Base-by-base conservation (phyloP, 2,113 vertebrate species). In the Centropristis striata region DNA sequence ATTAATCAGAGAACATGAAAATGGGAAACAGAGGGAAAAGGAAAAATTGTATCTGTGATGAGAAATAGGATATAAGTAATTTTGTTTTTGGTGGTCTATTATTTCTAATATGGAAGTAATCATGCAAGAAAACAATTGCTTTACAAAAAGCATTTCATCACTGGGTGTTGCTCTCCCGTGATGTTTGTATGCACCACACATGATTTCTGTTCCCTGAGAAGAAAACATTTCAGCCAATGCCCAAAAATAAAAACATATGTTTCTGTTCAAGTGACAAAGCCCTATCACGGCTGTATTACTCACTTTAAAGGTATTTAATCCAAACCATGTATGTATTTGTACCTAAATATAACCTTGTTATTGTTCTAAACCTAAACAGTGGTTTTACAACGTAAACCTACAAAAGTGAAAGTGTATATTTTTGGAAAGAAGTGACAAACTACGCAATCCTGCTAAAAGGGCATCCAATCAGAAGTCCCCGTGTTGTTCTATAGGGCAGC, bases 51-150 rank as follows among this genome's bases (percentile, higher is more conserved):
- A 44, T 39, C 63, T 71, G 36, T 66, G 68, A 55, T 12, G 9
- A 57, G 53, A 75, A 84, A 74, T 9, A 21, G 2, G 37, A 72
- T 58, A 51, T 39, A 6, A 76, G 58, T 54, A 50, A 76, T 89
- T 84, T 75, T 11, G 14, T 59, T 47, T 82, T 49, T 66, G 81
- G 76, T 63, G 9, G 21, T 50, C 44, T 57, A 25, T 69, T 55
- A 61, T 2, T 73, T 81, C 8, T 21, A 72, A 57, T 61, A 61
- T 2, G n/a, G 58, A 57, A 32, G 49, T 63, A 76, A 59, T 78
- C 42, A 39, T 37, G 41, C 69, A 25, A 49, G 23, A 5, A 63
- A 61, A 42, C 3, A 46, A 58, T 25, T 49, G 46, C 21, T 50
- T 61, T 11, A 51, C 21, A 39, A 51, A 37, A 49, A 1, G 42